Conservation (phyloP, 2,888 invertebrate genomes). For the Melanostoma scalare region DNA sequence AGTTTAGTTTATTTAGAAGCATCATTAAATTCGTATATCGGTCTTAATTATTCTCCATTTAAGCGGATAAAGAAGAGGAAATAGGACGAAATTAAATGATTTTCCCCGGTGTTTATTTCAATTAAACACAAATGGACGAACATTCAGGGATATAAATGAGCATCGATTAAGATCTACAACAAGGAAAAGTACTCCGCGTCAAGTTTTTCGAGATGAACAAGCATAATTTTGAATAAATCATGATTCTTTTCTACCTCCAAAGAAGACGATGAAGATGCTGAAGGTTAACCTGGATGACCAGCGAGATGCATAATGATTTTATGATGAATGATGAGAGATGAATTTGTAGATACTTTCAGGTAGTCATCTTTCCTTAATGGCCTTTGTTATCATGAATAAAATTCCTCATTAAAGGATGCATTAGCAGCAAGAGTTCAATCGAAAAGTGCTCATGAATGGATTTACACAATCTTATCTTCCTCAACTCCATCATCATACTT, state of each 20-base stretch:
- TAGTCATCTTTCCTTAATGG: too few species aligned
- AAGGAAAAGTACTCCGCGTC: background rate
- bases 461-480: too few species aligned
- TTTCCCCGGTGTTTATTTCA: slow-evolving; percentile 17
- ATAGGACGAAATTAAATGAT: slow-evolving; percentile 10
- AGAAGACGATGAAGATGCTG: background rate
- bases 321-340: too few species aligned
- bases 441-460: too few species aligned
- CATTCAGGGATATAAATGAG: slow-evolving; percentile 13
- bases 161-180: slow-evolving; percentile 13
- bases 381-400: too few species aligned
- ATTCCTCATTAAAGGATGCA: too few species aligned
- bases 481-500: too few species aligned
- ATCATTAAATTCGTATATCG: background rate
- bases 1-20: too few species aligned
- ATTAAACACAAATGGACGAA: slow-evolving; percentile 36
- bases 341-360: too few species aligned
- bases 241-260: background rate
- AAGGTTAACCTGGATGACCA: background rate
- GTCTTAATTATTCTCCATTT: slow-evolving; percentile 2
- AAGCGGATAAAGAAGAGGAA: slow-evolving; percentile 8
- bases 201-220: slow-evolving; percentile 12
- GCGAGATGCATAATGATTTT: too few species aligned
- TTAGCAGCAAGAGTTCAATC: too few species aligned
- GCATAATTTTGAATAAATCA: slow-evolving; percentile 29